phyloP scores from a whole-genome alignment of 2,113 vertebrate genomes.

The Carassius carassius region DNA sequence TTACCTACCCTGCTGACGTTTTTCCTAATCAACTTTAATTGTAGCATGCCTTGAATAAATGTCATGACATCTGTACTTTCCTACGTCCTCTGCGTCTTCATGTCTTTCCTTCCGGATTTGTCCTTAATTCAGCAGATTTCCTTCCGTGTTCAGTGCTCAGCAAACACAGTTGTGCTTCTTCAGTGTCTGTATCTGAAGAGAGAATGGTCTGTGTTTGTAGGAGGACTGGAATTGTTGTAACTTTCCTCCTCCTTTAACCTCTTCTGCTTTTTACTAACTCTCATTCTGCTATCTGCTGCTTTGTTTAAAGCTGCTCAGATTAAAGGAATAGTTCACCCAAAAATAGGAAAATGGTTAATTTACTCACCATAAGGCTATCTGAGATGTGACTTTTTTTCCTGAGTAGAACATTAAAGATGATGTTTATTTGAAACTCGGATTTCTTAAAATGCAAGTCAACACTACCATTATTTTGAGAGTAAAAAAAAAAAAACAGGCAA shows the following conservation, averaged over 20 bases:
- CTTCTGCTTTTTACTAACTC: conserved; percentile 37
- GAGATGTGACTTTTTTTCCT: neutral
- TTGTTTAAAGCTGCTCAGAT: neutral
- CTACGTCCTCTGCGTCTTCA: conserved; percentile 77
- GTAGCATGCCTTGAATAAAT: conserved; percentile 87
- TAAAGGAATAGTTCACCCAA: neutral
- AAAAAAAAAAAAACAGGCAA: neutral
- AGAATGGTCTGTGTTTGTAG: neutral
- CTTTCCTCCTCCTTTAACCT: conserved; percentile 29
- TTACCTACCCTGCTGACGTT: conserved; percentile 68
- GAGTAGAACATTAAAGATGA: neutral
- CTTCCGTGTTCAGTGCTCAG: conserved; percentile 46
- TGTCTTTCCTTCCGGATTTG: conserved; percentile 70
- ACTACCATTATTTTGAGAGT: no score
- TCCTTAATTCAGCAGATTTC: conserved; percentile 34
- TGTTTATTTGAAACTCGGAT: neutral
- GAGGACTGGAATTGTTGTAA: conserved; percentile 9
- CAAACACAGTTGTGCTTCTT: neutral
- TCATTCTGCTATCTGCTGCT: neutral
- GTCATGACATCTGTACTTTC: conserved; percentile 77
- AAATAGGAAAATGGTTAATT: neutral
- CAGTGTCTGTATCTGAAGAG: neutral
- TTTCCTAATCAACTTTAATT: conserved; percentile 78
- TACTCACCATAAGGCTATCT: neutral
- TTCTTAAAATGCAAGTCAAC: no score